phyloP scores from a whole-genome alignment of 2,888 invertebrate genomes.

The Hoplodrina blanda region DNA sequence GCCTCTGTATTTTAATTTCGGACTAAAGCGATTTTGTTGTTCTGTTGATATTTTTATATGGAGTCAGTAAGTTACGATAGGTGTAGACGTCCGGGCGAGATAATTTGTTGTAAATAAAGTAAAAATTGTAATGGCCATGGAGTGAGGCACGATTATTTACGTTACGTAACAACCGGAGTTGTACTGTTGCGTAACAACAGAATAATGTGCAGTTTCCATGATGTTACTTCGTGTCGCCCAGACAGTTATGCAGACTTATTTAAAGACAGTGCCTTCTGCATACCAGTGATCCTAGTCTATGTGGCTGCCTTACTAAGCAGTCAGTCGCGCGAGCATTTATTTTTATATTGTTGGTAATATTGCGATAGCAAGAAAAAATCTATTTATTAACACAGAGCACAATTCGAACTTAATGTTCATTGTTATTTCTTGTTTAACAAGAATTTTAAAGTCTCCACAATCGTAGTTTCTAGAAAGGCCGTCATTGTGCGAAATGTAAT shows the following conservation, averaged over 20 bases:
- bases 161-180: conserved; percentile 78
- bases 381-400: conserved; percentile 77
- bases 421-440: conserved; percentile 78
- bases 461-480: conserved; percentile 66
- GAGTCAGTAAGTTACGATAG: conserved; percentile 52
- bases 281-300: conserved; percentile 89
- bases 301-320: conserved; percentile 76
- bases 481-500: conserved; percentile 62
- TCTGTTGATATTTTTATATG: conserved; percentile 66
- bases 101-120: conserved; percentile 23
- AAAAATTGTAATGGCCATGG: conserved; percentile 14
- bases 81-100: conserved; percentile 49
- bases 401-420: conserved; percentile 67
- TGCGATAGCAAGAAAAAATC: conserved; percentile 78
- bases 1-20: conserved; percentile 66
- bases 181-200: conserved; percentile 72
- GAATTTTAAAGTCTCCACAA: conserved; percentile 66
- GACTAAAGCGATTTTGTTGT: conserved; percentile 62
- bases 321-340: conserved; percentile 89
- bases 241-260: conserved; percentile 54
- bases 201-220: conserved; percentile 36
- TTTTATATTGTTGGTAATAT: conserved; percentile 86
- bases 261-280: conserved; percentile 84
- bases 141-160: conserved; percentile 36
- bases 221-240: conserved; percentile 29